Conservation (phyloP, 2,888 invertebrate species). For the Ametastegia equiseti region DNA sequence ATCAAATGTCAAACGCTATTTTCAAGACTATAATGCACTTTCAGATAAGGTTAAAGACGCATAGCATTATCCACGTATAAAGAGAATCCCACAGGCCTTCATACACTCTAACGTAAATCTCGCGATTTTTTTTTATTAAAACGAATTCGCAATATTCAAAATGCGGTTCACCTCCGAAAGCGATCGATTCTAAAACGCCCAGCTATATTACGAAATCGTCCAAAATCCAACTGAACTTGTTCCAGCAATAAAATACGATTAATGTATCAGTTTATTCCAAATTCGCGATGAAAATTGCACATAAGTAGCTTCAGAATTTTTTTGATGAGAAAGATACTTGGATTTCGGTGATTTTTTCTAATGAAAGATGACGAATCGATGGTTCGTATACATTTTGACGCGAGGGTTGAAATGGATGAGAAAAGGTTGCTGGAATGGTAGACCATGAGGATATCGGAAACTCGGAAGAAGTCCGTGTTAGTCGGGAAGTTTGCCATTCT, state of each 20-base stretch:
- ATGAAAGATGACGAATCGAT: no score
- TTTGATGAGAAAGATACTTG: no score
- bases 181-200: not conserved
- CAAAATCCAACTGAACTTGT: not conserved
- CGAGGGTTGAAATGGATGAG: not conserved
- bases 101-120: no score
- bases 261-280: not conserved
- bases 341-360: no score
- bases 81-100: no score
- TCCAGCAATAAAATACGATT: not conserved
- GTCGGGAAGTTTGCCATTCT: not conserved
- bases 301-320: no score
- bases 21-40: not conserved
- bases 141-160: no score
- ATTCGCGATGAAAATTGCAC: not conserved
- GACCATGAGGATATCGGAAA: not conserved
- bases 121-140: no score
- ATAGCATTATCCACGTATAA: no score
- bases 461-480: not conserved
- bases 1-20: not conserved
- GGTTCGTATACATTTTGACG: no score
- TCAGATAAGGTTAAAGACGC: no score
- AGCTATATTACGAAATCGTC: conserved; percentile 12
- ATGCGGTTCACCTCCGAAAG: no score
- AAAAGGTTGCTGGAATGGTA: not conserved